These are phyloP conservation scores for Rhadinocentrus ornatus DNA, from an alignment of 2,797 vertebrate genomes.

Conservation along the genomic window DNA sequence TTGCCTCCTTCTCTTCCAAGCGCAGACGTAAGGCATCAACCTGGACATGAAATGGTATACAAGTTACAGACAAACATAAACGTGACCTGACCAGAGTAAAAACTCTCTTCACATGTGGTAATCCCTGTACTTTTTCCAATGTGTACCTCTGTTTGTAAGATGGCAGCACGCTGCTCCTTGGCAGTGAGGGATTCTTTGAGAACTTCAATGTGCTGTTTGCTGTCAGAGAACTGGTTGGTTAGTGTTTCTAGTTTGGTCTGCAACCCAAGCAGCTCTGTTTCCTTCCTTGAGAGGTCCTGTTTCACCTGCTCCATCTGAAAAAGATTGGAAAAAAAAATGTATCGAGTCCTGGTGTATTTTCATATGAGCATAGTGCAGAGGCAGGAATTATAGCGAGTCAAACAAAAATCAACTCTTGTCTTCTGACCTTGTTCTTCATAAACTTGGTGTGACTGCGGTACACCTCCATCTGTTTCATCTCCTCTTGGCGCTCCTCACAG, in stretches of 20 bases:
- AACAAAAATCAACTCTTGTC: not conserved
- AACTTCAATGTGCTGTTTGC: constrained; percentile 98
- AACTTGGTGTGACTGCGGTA: constrained; percentile 99
- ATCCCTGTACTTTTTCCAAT: not conserved
- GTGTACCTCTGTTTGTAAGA: constrained; percentile 95
- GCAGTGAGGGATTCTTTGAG: constrained; percentile 98
- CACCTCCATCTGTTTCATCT: constrained; percentile 99
- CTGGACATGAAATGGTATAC: constrained; percentile 67
- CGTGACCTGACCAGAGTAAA: not conserved
- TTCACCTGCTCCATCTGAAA: constrained; percentile 92
- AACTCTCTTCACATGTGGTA: not conserved
- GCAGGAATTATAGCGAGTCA: not conserved
- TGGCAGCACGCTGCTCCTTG: constrained; percentile 97
- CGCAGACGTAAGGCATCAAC: constrained; percentile 95
- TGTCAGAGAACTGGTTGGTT: constrained; percentile 98
- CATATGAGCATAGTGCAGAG: not conserved
- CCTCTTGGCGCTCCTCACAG: constrained; percentile 97
- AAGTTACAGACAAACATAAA: not conserved
- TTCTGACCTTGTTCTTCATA: constrained; percentile 97
- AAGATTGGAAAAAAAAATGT: not conserved
- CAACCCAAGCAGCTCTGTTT: constrained; percentile 93
- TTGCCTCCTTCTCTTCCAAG: constrained; percentile 96
- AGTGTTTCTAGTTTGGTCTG: constrained; percentile 98
- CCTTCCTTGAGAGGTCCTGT: constrained; percentile 97
- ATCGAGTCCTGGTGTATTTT: not conserved